phyloP scores from a whole-genome alignment of 92 coral and sea anemone species.

The Plumapathes pennacea region DNA sequence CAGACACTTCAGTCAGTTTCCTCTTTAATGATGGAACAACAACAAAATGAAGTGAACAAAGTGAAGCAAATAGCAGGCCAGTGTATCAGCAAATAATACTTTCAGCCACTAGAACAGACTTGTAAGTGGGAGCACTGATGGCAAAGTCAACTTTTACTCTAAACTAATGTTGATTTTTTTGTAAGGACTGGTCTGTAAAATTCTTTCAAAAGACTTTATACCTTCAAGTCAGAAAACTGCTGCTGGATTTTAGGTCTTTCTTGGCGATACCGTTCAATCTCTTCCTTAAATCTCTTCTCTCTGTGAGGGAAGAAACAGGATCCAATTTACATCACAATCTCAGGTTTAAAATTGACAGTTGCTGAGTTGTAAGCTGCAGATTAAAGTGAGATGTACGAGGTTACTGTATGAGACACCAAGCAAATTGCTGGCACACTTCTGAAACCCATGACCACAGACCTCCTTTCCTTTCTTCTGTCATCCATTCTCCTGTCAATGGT shows the following conservation, averaged over 20 bases:
- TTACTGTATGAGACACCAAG: background rate
- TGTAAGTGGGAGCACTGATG: background rate
- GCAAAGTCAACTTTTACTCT: background rate
- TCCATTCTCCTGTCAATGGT: slow-evolving; percentile 98
- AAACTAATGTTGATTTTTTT: background rate
- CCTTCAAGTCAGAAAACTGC: slow-evolving; percentile 97
- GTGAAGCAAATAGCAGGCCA: background rate
- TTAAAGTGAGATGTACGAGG: background rate
- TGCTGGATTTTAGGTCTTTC: slow-evolving; percentile 97
- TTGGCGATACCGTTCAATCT: slow-evolving; percentile 92
- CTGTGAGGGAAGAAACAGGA: slow-evolving; percentile 14
- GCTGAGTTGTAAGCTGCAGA: background rate
- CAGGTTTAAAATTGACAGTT: background rate
- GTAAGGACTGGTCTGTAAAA: background rate
- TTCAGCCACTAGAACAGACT: background rate
- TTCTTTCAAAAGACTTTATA: background rate
- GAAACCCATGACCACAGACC: slow-evolving; percentile 40
- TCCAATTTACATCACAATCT: background rate
- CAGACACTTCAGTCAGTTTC: slow-evolving; percentile 84
- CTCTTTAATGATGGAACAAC: slow-evolving; percentile 37
- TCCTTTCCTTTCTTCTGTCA: slow-evolving; percentile 91
- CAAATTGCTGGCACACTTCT: too few relatives aligned
- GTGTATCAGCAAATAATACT: background rate
- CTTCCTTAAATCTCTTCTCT: slow-evolving; percentile 91
- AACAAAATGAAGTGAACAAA: background rate